Evolutionary conservation across 2,888 invertebrate species (phyloP), one percentile per base, ranked within the genome.

Genomic region (Flexamia atlantica): DNA sequence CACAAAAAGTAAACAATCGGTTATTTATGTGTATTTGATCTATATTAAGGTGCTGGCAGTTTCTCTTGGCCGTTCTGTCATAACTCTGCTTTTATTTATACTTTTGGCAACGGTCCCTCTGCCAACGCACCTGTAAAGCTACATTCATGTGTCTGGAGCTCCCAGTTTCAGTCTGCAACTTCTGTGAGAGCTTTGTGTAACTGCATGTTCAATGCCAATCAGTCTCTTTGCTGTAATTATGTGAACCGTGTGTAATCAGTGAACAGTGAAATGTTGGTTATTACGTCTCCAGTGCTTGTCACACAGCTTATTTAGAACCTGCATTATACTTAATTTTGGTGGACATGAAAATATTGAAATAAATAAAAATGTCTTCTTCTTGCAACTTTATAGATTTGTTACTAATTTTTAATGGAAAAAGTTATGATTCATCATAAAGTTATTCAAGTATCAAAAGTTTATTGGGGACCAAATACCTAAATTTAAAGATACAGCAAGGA

Each of bases 1-100:
- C 5, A 72, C 32, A n/a, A 40, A 40, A 20, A 10, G 42, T 72
- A 72, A 72, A 40, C 72, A 72, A 40, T 40, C 42, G 36, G 12
- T 36, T 72, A 72, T 40, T 40, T 72, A 72, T 72, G n/a, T 7
- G 42, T 9, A 28, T 50, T 30, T 76, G 14, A 46, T 76, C 50
- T 76, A 76, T 30, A 50, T 28, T 76, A 28, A 50, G 50, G 5
- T 12, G 23, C 32, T 76, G 76, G 76, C 76, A 25, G 17, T 25
- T 3, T 14, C 2, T 46, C 50, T 10, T 76, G 50, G 50, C 76
- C 25, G 76, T 23, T 25, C 1, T 23, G n/a, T 40, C 72, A 72
- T 72, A 72, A 40, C 53, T 53, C 53, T 10, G 23, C 23, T 14
- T 53, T 53, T 53, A 53, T 53, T 53, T 53, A 53, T 53, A 53